Conservation (phyloP, 2,797 vertebrate genomes). For the Carcharodon carcharias region DNA sequence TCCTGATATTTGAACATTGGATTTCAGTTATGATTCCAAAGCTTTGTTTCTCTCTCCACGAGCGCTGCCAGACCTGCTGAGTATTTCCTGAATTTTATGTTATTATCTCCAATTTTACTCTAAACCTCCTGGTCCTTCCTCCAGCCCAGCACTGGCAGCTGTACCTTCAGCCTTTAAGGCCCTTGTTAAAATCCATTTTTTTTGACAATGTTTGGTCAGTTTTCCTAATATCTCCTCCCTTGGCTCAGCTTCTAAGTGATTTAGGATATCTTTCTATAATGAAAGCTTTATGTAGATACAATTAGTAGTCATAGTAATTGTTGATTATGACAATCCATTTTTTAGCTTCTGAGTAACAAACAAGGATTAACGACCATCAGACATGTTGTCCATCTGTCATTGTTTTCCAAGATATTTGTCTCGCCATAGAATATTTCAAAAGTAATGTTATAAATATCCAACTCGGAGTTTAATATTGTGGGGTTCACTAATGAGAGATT, state of each 20-base stretch:
- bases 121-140: neutral
- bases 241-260: neutral
- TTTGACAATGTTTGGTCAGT: neutral
- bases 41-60: neutral
- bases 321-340: neutral
- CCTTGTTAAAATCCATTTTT: no score
- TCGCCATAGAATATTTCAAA: neutral
- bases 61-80: neutral
- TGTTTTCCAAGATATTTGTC: neutral
- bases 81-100: neutral
- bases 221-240: neutral
- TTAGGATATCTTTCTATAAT: neutral
- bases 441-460: neutral
- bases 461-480: neutral
- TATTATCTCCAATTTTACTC: neutral
- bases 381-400: neutral
- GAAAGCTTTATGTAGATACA: neutral
- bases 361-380: neutral
- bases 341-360: neutral
- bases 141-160: neutral
- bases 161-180: neutral
- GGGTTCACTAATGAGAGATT: neutral
- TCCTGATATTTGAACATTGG: neutral
- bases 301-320: neutral
- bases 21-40: neutral